Evolutionary conservation across 2,888 invertebrate species (phyloP).

Genomic region (Tinea trinotella): DNA sequence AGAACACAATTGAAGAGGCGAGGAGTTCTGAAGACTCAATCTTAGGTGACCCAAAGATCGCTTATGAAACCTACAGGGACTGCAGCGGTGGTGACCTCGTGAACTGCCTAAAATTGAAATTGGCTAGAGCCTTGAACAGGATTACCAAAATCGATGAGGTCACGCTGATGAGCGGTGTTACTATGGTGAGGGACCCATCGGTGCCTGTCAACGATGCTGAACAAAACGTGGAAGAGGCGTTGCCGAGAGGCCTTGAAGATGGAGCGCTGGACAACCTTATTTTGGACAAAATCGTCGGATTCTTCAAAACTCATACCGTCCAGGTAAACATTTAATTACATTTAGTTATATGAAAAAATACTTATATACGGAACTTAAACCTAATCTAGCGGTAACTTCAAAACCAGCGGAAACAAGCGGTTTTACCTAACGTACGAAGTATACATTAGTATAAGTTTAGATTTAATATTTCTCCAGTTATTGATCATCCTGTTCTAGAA

Average conservation of each 20-base stretch:
- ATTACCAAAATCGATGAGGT: conserved; percentile 79
- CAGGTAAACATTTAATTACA: conserved; percentile 67
- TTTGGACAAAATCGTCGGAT: conserved; percentile 79
- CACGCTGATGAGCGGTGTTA: conserved; percentile 80
- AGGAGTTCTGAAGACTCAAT: conserved; percentile 60
- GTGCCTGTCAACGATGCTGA: conserved; percentile 64
- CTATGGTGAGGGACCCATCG: conserved; percentile 77
- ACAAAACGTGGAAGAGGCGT: conserved; percentile 77
- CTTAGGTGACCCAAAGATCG: conserved; percentile 78
- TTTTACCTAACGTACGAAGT: too few relatives aligned
- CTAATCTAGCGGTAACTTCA: too few relatives aligned
- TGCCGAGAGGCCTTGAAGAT: conserved; percentile 82
- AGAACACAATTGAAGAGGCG: conserved; percentile 56
- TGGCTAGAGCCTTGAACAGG: conserved; percentile 83
- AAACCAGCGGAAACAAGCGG: too few relatives aligned
- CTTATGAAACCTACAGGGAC: conserved; percentile 86
- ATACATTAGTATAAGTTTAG: too few relatives aligned
- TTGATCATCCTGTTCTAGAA: too few relatives aligned
- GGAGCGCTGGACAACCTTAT: conserved; percentile 82
- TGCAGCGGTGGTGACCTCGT: conserved; percentile 79
- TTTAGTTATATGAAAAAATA: background rate
- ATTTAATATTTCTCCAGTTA: too few relatives aligned
- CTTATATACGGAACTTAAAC: too few relatives aligned
- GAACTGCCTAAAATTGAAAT: conserved; percentile 84
- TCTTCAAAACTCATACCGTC: conserved; percentile 84